phyloP scores from a whole-genome alignment of 2,113 vertebrate species.

The Falcunculus frontatus region DNA sequence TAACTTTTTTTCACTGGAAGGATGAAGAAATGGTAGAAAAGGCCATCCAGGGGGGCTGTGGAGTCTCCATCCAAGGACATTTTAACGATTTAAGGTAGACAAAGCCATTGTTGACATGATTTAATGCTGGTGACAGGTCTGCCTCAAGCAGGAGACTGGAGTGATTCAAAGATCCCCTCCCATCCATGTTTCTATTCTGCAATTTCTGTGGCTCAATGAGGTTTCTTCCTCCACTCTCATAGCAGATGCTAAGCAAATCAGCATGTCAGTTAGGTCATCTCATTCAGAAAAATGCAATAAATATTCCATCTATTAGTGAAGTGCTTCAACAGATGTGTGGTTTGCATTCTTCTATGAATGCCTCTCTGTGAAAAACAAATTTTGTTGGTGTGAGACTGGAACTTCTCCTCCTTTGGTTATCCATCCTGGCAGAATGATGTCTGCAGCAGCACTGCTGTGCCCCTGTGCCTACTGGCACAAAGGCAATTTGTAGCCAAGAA shows the following conservation, averaged over 20 bases:
- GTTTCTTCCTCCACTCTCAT: not conserved
- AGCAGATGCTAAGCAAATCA: not conserved
- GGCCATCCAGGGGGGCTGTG: not conserved
- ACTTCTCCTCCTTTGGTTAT: not conserved
- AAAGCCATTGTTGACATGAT: not conserved
- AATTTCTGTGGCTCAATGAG: not conserved
- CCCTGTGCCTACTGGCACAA: not conserved
- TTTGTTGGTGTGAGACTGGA: not conserved
- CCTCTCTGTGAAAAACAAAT: not conserved
- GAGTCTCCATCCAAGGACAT: not conserved
- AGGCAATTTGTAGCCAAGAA: not conserved
- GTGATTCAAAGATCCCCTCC: not conserved
- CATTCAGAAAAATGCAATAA: not conserved
- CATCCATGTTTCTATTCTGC: not conserved
- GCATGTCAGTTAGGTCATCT: not conserved
- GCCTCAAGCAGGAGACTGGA: not conserved
- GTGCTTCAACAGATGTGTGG: not conserved
- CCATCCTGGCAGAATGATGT: not conserved
- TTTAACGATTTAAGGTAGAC: not conserved
- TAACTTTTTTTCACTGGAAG: not conserved
- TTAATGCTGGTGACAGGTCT: not conserved
- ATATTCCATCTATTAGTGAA: not conserved
- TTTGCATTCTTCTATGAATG: not conserved
- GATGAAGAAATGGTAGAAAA: not conserved
- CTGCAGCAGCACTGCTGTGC: not conserved